Percentiles rank a stretch among this genome's conserved stretches.
phyloP scores from a whole-genome alignment of 2,888 invertebrate genomes.

The Spatulosminthurus flaviceps region DNA sequence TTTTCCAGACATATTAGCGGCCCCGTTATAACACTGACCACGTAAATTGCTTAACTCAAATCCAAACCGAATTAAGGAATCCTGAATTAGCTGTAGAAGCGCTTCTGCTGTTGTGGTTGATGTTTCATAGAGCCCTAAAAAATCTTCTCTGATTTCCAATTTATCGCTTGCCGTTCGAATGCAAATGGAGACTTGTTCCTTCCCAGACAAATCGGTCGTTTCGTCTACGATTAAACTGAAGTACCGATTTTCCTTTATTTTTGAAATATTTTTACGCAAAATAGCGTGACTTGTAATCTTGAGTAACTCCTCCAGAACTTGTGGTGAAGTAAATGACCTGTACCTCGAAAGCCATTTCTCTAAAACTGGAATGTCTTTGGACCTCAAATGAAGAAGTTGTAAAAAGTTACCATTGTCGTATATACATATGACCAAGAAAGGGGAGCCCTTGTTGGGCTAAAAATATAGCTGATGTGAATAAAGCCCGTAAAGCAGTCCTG shows the following conservation, averaged over 20 bases:
- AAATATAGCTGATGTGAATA: slow-evolving; percentile 33
- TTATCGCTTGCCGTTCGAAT: slow-evolving; percentile 16
- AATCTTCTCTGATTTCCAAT: not conserved
- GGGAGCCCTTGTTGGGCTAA: slow-evolving; percentile 42
- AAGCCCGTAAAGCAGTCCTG: not conserved
- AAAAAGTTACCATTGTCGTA: slow-evolving; percentile 40
- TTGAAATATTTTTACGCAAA: not conserved
- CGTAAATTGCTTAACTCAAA: not conserved
- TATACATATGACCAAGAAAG: slow-evolving; percentile 32
- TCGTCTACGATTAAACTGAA: slow-evolving; percentile 50
- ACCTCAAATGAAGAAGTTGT: slow-evolving; percentile 25
- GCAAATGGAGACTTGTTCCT: slow-evolving; percentile 45
- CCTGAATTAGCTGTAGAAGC: not conserved
- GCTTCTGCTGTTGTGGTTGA: not conserved
- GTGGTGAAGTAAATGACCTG: too few species aligned
- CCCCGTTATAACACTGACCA: not conserved
- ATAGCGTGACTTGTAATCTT: slow-evolving; percentile 10
- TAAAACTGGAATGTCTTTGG: slow-evolving; percentile 32
- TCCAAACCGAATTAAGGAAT: not conserved
- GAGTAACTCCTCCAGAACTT: slow-evolving; percentile 44
- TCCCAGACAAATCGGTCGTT: slow-evolving; percentile 42
- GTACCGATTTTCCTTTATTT: not conserved
- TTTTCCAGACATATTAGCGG: not conserved
- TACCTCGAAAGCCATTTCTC: not conserved
- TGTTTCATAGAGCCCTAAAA: slow-evolving; percentile 16